Evolutionary conservation across 2,797 vertebrate genomes (phyloP).

Genomic region (Brachyalestes nurse): DNA sequence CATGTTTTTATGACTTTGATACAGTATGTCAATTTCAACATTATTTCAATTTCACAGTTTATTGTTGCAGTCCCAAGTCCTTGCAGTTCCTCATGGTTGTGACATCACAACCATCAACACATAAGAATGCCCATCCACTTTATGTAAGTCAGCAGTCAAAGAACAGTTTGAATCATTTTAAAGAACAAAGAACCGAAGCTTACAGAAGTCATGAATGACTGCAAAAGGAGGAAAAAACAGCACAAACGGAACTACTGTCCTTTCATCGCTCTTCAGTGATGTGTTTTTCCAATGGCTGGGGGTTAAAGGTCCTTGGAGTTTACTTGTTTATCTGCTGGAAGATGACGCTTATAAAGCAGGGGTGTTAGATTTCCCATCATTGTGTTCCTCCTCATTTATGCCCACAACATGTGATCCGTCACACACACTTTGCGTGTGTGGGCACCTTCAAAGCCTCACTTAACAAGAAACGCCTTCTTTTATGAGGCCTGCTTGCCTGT

Average conservation of each 20-base stretch:
- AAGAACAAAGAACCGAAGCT: not conserved
- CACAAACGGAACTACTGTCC: not conserved
- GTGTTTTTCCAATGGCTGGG: not conserved
- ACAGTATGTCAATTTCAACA: too few species aligned
- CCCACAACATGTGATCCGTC: conserved; percentile 19
- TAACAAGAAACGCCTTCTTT: not conserved
- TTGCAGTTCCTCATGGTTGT: too few species aligned
- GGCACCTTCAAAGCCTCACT: not conserved
- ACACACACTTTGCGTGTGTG: not conserved
- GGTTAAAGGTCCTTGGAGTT: conserved; percentile 29
- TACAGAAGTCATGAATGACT: not conserved
- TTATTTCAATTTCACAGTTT: too few species aligned
- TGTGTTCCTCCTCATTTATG: not conserved
- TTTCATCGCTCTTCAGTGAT: not conserved
- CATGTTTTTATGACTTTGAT: too few species aligned
- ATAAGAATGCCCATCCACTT: too few species aligned
- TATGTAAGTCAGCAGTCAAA: too few species aligned
- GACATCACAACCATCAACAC: not conserved
- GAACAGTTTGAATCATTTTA: too few species aligned
- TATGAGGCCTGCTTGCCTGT: conserved; percentile 3
- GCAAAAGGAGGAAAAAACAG: not conserved
- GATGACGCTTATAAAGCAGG: conserved; percentile 17
- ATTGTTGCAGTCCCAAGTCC: too few species aligned
- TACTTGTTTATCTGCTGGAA: conserved; percentile 19
- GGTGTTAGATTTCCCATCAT: conserved; percentile 22